phyloP scores from a whole-genome alignment of 2,797 vertebrate genomes.

The Sebastes steindachneri region DNA sequence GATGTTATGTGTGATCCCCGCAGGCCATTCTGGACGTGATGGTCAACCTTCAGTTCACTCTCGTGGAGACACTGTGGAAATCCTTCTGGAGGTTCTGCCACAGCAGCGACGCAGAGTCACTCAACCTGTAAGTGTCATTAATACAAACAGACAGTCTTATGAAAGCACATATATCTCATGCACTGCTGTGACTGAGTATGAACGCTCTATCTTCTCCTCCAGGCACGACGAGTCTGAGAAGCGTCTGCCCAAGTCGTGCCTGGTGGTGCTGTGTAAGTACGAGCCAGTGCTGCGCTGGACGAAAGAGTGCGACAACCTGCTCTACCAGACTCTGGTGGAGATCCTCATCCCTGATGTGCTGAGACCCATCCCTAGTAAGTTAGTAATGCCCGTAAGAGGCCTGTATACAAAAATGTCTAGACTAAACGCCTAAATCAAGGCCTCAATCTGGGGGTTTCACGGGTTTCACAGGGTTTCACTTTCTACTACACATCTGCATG shows the following conservation, averaged over 20 bases:
- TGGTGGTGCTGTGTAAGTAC: slow-evolving; percentile 92
- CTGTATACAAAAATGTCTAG: neutral
- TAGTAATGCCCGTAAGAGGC: neutral
- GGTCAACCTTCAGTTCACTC: slow-evolving; percentile 93
- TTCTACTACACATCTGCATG: neutral
- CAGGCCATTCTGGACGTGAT: slow-evolving; percentile 94
- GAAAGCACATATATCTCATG: neutral
- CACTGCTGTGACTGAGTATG: neutral
- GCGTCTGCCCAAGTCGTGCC: slow-evolving; percentile 88
- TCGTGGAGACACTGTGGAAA: slow-evolving; percentile 95
- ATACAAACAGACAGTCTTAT: neutral
- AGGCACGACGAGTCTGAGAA: slow-evolving; percentile 92
- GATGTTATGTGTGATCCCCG: slow-evolving; percentile 6
- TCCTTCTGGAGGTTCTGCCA: slow-evolving; percentile 94
- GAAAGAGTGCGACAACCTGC: slow-evolving; percentile 89
- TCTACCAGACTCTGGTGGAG: slow-evolving; percentile 94
- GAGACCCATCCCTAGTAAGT: slow-evolving; percentile 94
- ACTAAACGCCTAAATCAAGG: neutral
- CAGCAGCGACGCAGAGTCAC: slow-evolving; percentile 80
- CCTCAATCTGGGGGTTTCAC: neutral
- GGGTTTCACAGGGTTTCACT: neutral
- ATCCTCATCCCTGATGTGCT: slow-evolving; percentile 93
- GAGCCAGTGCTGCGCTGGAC: slow-evolving; percentile 91
- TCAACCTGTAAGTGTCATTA: slow-evolving; percentile 83
- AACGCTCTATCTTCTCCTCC: neutral